These are phyloP conservation scores for Lates japonicus DNA, from an alignment of 2,797 vertebrate genomes.

Conservation along the genomic window DNA sequence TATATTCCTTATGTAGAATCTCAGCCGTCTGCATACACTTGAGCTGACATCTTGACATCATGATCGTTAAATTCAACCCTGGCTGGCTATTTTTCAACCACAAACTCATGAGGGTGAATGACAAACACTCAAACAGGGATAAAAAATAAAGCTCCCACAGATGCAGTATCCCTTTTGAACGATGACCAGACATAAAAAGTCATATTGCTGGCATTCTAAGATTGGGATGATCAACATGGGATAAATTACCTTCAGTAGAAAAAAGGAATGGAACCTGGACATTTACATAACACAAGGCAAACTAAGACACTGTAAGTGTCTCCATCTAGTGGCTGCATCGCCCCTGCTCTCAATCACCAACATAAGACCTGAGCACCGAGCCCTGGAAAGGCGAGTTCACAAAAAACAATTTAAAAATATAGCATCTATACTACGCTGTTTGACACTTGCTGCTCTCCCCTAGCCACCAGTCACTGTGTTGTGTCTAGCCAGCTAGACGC, in stretches of 20 bases:
- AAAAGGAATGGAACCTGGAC: conserved; percentile 25
- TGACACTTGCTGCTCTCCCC: conserved; percentile 49
- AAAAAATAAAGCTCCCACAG: conserved; percentile 56
- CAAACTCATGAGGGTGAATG: conserved; percentile 53
- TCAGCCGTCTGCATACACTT: conserved; percentile 56
- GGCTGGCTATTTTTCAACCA: conserved; percentile 61
- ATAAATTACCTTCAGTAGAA: conserved; percentile 4
- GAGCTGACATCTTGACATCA: conserved; percentile 70
- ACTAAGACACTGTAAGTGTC: conserved; percentile 49
- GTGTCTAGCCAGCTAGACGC: conserved; percentile 87
- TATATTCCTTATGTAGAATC: conserved; percentile 76
- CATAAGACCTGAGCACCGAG: conserved; percentile 82
- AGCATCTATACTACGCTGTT: conserved; percentile 49
- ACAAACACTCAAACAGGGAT: conserved; percentile 57
- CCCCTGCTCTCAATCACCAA: conserved; percentile 62
- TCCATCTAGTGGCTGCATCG: conserved; percentile 80
- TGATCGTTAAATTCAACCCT: conserved; percentile 63
- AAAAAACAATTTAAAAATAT: conserved; percentile 68
- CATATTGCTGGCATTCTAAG: conserved; percentile 54
- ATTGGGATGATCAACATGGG: conserved; percentile 13
- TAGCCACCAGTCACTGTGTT: conserved; percentile 53
- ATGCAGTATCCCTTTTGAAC: conserved; percentile 84
- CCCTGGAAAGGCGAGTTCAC: conserved; percentile 59
- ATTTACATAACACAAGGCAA: conserved; percentile 51
- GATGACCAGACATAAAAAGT: conserved; percentile 48